Evolutionary conservation across 2,113 vertebrate species (phyloP).

Genomic region (Pionites leucogaster): DNA sequence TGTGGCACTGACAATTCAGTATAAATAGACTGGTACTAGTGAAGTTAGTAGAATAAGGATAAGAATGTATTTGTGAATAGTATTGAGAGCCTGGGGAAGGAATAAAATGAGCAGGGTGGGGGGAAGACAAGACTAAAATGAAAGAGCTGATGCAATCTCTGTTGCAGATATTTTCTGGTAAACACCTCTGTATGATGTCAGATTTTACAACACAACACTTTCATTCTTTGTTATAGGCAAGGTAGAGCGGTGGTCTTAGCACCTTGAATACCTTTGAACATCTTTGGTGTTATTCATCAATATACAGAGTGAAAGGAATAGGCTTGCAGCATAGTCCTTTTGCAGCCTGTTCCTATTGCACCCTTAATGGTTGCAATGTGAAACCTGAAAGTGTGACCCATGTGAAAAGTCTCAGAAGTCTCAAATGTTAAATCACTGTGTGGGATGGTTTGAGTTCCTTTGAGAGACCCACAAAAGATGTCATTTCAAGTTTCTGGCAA

Average conservation of each 20-base stretch:
- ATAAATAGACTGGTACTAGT: background rate
- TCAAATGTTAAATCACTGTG: background rate
- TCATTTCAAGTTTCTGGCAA: background rate
- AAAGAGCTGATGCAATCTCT: background rate
- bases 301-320: background rate
- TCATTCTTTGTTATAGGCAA: background rate
- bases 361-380: background rate
- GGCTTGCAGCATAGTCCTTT: background rate
- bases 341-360: background rate
- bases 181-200: background rate
- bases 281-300: background rate
- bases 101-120: accelerated
- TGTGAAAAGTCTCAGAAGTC: background rate
- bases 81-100: background rate
- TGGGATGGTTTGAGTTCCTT: background rate
- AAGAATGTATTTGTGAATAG: background rate
- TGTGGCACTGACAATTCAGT: background rate
- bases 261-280: background rate
- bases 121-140: background rate
- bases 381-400: background rate
- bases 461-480: background rate
- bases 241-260: background rate
- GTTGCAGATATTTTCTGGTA: background rate
- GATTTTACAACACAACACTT: background rate
- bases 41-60: background rate